Conservation (phyloP, 1,140 invertebrate genomes). For the Triops longicaudatus region DNA sequence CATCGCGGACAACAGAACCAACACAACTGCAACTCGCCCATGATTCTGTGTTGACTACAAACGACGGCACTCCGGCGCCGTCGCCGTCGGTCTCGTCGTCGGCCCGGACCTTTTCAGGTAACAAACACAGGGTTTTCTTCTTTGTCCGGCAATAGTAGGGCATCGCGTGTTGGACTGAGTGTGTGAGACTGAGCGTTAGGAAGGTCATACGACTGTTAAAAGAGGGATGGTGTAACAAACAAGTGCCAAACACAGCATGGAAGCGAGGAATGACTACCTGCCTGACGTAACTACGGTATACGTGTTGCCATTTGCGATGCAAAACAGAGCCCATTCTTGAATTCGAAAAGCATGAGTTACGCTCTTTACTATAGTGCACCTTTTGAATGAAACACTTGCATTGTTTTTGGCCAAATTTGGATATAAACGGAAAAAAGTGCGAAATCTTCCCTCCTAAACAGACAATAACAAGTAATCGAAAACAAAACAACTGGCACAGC, state of each 20-base stretch:
- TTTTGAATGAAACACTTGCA: not conserved
- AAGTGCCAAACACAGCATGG: slow-evolving; percentile 1
- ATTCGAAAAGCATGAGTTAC: not conserved
- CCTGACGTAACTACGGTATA: not conserved
- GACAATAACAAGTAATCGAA: too few species aligned
- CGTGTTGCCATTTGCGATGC: not conserved
- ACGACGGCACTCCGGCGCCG: not conserved
- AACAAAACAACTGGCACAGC: too few species aligned
- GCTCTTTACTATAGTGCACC: not conserved
- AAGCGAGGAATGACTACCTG: not conserved
- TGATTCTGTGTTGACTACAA: slow-evolving; percentile 1
- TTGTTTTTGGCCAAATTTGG: too few species aligned
- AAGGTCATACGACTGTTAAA: not conserved
- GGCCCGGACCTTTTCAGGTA: not conserved
- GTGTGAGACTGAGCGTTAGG: not conserved
- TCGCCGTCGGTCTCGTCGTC: not conserved
- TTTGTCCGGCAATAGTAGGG: not conserved
- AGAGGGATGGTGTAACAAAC: not conserved
- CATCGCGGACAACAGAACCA: slow-evolving; percentile 4
- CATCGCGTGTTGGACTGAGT: not conserved
- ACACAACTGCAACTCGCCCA: not conserved
- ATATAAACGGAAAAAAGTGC: too few species aligned
- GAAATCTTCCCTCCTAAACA: too few species aligned
- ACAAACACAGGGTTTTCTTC: not conserved
- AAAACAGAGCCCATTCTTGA: not conserved